A percentile compares a stretch with the other conserved stretches of the same genome.
Conservation (phyloP, 2,888 invertebrate genomes). For the Amphipoea oculea region DNA sequence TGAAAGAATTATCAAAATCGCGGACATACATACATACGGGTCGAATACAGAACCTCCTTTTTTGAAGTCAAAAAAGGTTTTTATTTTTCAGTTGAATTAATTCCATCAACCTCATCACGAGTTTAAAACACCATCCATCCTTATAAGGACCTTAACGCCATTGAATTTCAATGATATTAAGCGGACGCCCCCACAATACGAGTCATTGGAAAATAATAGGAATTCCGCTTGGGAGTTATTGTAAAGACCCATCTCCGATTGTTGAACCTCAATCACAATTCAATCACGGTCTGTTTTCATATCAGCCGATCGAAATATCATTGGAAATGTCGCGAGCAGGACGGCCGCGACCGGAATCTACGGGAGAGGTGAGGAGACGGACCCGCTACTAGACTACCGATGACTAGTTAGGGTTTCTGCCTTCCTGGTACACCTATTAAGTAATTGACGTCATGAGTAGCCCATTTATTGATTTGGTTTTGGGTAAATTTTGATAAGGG, state of each 20-base stretch:
- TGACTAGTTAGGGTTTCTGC: not conserved
- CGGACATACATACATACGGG: no score
- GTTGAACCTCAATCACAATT: conserved; percentile 78
- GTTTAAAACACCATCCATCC: not conserved
- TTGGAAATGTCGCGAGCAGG: conserved; percentile 80
- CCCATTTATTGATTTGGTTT: not conserved
- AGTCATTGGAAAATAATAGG: conserved; percentile 61
- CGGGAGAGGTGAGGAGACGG: conserved; percentile 10
- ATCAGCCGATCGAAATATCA: conserved; percentile 81
- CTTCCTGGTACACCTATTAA: not conserved
- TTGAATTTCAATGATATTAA: conserved; percentile 38
- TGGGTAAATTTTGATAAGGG: no score
- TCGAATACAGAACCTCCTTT: no score
- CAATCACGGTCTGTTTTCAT: conserved; percentile 82
- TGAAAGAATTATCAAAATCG: no score
- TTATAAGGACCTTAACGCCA: conserved; percentile 13
- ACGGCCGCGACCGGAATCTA: conserved; percentile 52
- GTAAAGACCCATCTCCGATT: conserved; percentile 69
- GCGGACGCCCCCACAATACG: conserved; percentile 38
- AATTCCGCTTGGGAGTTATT: conserved; percentile 63
- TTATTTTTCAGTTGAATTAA: not conserved
- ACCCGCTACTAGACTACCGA: not conserved
- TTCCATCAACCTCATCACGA: not conserved
- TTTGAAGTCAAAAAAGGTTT: not conserved
- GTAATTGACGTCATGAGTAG: not conserved